Base-by-base conservation (phyloP, 2,888 invertebrate genomes). In the Temnothorax rugatulus region DNA sequence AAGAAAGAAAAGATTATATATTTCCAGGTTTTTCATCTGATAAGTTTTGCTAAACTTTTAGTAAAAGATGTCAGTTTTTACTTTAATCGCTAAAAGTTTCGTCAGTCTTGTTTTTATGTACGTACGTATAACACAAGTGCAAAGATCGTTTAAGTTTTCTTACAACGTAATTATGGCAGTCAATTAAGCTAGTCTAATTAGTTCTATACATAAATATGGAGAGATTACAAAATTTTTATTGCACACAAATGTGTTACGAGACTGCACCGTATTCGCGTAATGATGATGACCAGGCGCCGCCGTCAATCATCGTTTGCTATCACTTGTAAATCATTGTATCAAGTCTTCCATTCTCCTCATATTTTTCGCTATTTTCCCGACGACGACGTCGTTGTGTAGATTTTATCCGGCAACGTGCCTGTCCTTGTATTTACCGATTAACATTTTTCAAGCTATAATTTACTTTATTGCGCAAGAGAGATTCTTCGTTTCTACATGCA, bases 271-370 rank as follows among this genome's bases (percentile, higher is more conserved):
- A 61, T 61, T 74, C 41, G 47, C 25, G 44, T 86, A 87, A 88
- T 82, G 90, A 87, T 87, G 83, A 88, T 88, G 77, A 85, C 81
- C 75, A 75, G 85, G 85, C 87, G 86, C 88, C 87, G 73, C 84
- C 86, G 85, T 88, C 86, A 85, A 90, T 90, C 86, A 88, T 87
- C 86, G 76, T 68, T 64, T n/a, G 68, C 57, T 90, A 90, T 84
- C 50, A 8, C 8, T 66, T 84, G 34, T 29, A 81, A 83, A 77
- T 90, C 82, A 66, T 85, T 77, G 41, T 86, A 82, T 87, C 77
- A 50, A 57, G 41, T n/a, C 15, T 47, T 11, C 57, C 59, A 9
- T 34, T 3, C 54, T 34, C 34, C 57, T 5, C 9, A 21, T 21
- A 29, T 82, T 84, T 47, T 47, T 57, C 54, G 15, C 4, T 15